These are phyloP conservation scores for Tragelaphus strepsiceros DNA, from an alignment of 2,113 vertebrate species.

Conservation along the genomic window DNA sequence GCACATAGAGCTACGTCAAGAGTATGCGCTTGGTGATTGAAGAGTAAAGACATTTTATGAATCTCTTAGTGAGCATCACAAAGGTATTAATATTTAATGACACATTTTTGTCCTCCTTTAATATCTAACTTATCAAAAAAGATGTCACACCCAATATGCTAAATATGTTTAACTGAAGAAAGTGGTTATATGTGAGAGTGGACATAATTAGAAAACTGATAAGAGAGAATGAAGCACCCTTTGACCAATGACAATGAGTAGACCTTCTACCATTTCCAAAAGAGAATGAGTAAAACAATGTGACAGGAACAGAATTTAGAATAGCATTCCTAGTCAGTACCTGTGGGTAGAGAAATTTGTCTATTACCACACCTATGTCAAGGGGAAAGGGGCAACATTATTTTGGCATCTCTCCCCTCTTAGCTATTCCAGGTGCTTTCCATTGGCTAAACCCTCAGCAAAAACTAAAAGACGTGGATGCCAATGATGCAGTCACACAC, in stretches of 20 bases:
- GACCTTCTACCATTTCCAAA: background rate
- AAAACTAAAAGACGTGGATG: background rate
- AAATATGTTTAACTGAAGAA: background rate
- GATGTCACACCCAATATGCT: background rate
- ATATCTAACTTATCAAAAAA: background rate
- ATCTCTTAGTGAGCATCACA: background rate
- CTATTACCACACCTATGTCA: background rate
- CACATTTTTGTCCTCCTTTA: background rate
- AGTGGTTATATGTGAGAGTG: accelerated
- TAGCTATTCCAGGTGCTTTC: background rate
- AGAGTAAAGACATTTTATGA: background rate
- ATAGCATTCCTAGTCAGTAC: background rate
- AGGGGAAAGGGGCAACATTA: background rate
- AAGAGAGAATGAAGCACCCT: background rate
- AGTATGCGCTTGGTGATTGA: background rate
- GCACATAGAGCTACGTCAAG: background rate
- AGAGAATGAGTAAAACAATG: background rate
- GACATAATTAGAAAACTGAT: background rate
- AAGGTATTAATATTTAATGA: background rate
- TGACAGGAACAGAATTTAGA: background rate
- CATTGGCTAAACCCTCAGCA: background rate
- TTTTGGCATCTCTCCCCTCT: background rate
- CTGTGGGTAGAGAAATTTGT: background rate
- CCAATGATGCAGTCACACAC: background rate
- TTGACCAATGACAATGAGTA: background rate